Percentiles rank a stretch among this genome's conserved stretches.
Evolutionary conservation across 1,140 invertebrate species (phyloP).

Genomic region (Pseudomyrmex concolor): DNA sequence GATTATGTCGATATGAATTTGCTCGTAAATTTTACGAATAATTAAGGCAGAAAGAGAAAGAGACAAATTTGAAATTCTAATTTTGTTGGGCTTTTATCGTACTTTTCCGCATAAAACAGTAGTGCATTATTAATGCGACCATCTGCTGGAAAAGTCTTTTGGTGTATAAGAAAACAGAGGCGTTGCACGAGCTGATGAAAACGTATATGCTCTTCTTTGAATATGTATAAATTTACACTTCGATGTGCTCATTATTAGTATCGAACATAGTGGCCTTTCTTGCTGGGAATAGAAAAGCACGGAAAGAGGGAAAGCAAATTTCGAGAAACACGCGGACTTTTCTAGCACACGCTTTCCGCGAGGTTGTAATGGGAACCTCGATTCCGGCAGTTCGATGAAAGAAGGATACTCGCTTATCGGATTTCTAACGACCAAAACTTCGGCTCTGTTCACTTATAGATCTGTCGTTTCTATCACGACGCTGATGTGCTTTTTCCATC

Average conservation of each 20-base stretch:
- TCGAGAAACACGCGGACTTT: not conserved
- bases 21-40: slow-evolving; percentile 1
- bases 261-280: slow-evolving; percentile 1
- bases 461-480: slow-evolving; percentile 23
- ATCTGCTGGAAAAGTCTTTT: too few relatives aligned
- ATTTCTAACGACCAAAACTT: slow-evolving; percentile 64
- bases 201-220: not conserved
- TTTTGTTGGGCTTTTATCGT: not conserved
- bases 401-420: slow-evolving; percentile 46
- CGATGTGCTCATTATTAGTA: not conserved
- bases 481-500: slow-evolving; percentile 59
- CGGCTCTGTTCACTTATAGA: slow-evolving; percentile 11
- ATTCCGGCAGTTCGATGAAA: slow-evolving; percentile 1
- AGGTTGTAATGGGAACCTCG: slow-evolving; percentile 30
- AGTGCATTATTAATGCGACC: not conserved
- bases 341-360: not conserved
- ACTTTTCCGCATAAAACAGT: not conserved
- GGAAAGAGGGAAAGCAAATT: not conserved
- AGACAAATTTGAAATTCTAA: slow-evolving; percentile 32
- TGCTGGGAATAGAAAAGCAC: not conserved
- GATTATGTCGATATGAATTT: not conserved
- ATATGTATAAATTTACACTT: slow-evolving; percentile 39
- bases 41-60: not conserved
- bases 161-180: not conserved
- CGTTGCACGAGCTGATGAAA: too few relatives aligned